Evolutionary conservation across 2,113 vertebrate species (phyloP), one percentile per base, ranked within the genome.

Genomic region (Brachionichthys hirsutus): DNA sequence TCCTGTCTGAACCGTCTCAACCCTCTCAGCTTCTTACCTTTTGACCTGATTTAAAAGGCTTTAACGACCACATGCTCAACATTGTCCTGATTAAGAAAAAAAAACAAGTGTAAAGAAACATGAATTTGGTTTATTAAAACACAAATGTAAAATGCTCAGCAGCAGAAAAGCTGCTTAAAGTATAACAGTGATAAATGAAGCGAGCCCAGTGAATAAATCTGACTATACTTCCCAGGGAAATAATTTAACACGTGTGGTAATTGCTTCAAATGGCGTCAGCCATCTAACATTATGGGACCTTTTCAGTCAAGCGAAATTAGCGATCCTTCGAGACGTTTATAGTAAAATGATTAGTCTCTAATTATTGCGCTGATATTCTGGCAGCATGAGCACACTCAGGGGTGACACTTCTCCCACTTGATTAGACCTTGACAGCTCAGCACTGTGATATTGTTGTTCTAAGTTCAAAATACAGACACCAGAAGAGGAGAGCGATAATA

Each of bases 251-350:
- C 67, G 48, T 66, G 53, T n/a, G 38, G 41, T 64, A 70, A 75
- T 63, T 73, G 61, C 65, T 63, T 62, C 47, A 49, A 67, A 63
- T 45, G 11, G 57, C 61, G 55, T 48, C 73, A 61, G 56, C 12
- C 58, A 47, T 50, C 24, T 18, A 65, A 20, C 63, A 11, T 51
- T 6, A 2, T 30, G 40, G 40, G 58, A 38, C 64, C 53, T 17
- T 67, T 66, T 73, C 57, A 62, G 49, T 70, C 19, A 10, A 24
- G 40, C 4, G 9, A 59, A 74, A 54, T 80, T 80, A 80, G 67
- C n/a, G 56, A 69, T 69, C 40, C 24, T 70, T 67, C 45, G n/a
- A 70, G 41, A 77, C 12, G 9, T 71, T 77, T 54, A 48, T 43
- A 35, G 67, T 22, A 30, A 66, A 62, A 55, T 40, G 53, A 77